phyloP scores from a whole-genome alignment of 2,888 invertebrate genomes.

The Lamellibrachia satsuma region DNA sequence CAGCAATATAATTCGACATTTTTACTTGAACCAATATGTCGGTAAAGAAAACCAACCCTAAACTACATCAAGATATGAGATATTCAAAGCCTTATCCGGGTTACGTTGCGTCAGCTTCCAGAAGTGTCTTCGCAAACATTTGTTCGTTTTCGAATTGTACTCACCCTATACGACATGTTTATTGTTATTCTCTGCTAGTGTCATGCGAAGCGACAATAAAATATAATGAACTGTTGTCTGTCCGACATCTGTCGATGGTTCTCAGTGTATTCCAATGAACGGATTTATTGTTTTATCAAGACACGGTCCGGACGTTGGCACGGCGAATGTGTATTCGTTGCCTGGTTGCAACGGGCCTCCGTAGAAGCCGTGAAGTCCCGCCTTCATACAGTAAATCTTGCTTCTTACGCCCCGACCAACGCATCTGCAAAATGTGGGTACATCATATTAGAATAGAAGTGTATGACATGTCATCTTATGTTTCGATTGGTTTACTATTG shows the following conservation, averaged over 20 bases:
- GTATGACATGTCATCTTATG: not conserved
- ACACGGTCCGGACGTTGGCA: not conserved
- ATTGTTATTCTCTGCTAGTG: not conserved
- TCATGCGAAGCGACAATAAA: not conserved
- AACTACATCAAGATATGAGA: too few relatives aligned
- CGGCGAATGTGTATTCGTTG: conserved; percentile 24
- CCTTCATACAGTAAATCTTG: conserved; percentile 48
- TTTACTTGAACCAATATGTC: too few relatives aligned
- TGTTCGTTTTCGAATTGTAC: not conserved
- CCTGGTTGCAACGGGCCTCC: conserved; percentile 47
- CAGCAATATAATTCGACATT: too few relatives aligned
- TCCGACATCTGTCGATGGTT: not conserved
- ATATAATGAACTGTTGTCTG: not conserved
- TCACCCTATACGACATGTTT: not conserved
- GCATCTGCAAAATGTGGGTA: conserved; percentile 41
- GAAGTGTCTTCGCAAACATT: too few relatives aligned
- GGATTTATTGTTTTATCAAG: not conserved
- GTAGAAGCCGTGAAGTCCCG: conserved; percentile 48
- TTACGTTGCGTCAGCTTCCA: too few relatives aligned
- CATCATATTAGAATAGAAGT: not conserved
- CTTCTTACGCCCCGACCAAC: conserved; percentile 37
- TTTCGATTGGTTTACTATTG: not conserved
- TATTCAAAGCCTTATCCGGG: too few relatives aligned
- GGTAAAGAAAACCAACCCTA: too few relatives aligned
- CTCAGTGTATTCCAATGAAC: not conserved